These are phyloP conservation scores for Oreochromis grahami DNA, from an alignment of 2,797 vertebrate genomes.

Conservation along the genomic window DNA sequence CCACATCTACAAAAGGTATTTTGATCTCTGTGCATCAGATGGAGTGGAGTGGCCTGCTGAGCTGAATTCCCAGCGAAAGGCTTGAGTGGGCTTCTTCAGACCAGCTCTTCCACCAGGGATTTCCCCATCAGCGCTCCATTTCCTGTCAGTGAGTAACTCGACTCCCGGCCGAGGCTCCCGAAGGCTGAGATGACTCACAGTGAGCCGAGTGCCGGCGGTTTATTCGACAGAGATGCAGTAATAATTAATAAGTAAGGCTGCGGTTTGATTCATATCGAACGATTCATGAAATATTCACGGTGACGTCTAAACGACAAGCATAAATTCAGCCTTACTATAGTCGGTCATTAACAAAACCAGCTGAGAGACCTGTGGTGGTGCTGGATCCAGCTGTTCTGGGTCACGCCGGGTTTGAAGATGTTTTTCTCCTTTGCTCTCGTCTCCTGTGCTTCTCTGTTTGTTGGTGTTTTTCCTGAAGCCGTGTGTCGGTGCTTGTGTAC, in stretches of 20 bases:
- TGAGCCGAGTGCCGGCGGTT: fast-evolving
- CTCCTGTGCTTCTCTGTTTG: neutral
- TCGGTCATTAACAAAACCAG: neutral
- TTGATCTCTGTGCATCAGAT: neutral
- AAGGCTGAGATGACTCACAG: neutral
- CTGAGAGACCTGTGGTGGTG: neutral
- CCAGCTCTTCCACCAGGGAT: neutral
- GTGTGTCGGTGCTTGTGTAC: neutral
- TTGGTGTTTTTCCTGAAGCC: neutral
- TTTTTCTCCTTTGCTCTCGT: neutral
- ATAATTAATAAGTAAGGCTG: conserved; percentile 29
- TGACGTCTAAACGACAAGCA: neutral
- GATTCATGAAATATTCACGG: conserved; percentile 24
- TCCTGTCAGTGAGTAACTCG: conserved; percentile 45
- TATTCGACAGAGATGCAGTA: neutral
- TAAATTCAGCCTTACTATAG: neutral
- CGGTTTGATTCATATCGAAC: conserved; percentile 16
- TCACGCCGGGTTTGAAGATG: neutral
- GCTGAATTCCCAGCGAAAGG: neutral
- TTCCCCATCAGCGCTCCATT: conserved; percentile 3
- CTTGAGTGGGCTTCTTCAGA: neutral
- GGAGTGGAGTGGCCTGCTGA: neutral
- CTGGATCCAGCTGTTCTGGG: neutral
- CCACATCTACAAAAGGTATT: neutral
- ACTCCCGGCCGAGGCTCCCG: neutral